Evolutionary conservation across 2,797 vertebrate species (phyloP), one percentile per base, ranked within the genome.

Genomic region (Ctenopoma kingsleyae): DNA sequence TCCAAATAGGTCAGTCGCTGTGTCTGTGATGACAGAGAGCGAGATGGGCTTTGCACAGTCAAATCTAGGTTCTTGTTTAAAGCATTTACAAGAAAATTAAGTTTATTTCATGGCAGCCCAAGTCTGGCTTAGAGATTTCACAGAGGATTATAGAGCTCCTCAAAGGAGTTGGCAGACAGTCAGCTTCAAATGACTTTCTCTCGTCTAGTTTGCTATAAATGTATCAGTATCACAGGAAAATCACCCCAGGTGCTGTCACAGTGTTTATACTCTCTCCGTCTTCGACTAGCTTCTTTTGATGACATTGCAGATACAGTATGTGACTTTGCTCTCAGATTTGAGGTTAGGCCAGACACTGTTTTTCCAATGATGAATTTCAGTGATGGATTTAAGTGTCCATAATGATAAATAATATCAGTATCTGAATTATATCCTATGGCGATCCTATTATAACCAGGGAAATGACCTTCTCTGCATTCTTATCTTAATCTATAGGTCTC

Each of bases 261-360:
- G 32, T 63, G 65, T 83, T 84, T 83, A 77, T 66, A 71, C 47
- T 55, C 65, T 59, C 50, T 35, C 32, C 52, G 10, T 67, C 56
- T 49, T 61, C 63, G 64, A 75, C 67, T 63, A 78, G 35, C 79
- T 71, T 70, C 64, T 69, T 68, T 22, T 62, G 71, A 89, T 86
- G 86, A 87, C 74, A 59, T 60, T 73, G 80, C 74, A 76, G 78
- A 83, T 83, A 71, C 11, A 58, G 53, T 13, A 7, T 35, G 19
- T 19, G 47, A 8, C 41, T 49, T 38, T 6, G 6, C 50, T 44
- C 71, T 52, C 16, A 56, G 22, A 52, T 78, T 44, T 62, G 8
- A 60, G 32, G 17, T 52, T 2, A 3, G 16, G 46, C 32, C 25
- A 47, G 4, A 66, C 48, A 6, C 25, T n/a, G 35, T 32, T 64